phyloP scores from a whole-genome alignment of 1,140 invertebrate genomes.

The Potamilus streckersoni region DNA sequence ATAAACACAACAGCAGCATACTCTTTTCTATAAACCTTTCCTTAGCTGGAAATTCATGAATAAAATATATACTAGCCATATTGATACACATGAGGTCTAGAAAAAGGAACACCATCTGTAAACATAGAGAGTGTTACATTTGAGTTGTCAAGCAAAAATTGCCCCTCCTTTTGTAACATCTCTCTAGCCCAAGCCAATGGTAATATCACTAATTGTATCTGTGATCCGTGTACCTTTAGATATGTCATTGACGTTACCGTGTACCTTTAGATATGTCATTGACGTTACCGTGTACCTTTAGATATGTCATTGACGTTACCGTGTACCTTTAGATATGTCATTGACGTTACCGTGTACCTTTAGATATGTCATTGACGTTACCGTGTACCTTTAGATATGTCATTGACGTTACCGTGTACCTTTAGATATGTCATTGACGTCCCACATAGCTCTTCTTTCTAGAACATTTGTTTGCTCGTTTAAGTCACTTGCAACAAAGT shows the following conservation, averaged over 20 bases:
- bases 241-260: neutral
- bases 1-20: slow-evolving; percentile 21
- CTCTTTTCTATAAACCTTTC: slow-evolving; percentile 23
- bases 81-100: slow-evolving; percentile 13
- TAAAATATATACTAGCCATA: slow-evolving; percentile 23
- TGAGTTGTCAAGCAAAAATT: neutral
- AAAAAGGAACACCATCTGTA: slow-evolving; percentile 25
- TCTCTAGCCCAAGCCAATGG: neutral
- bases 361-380: neutral
- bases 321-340: neutral
- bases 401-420: slow-evolving; percentile 1
- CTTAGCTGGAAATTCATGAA: slow-evolving; percentile 24
- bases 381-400: no score
- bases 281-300: no score
- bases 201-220: slow-evolving; percentile 13
- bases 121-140: slow-evolving; percentile 13
- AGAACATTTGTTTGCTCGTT: slow-evolving; percentile 23
- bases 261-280: neutral
- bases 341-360: no score
- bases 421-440: neutral
- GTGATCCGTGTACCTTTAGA: neutral
- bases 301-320: neutral
- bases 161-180: slow-evolving; percentile 5
- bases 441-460: slow-evolving; percentile 15
- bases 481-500: slow-evolving; percentile 29